A percentile compares a stretch with the other conserved stretches of the same genome.
These are phyloP conservation scores for Anoura caudifer DNA, from an alignment of 2,113 vertebrate species.

Conservation along the genomic window DNA sequence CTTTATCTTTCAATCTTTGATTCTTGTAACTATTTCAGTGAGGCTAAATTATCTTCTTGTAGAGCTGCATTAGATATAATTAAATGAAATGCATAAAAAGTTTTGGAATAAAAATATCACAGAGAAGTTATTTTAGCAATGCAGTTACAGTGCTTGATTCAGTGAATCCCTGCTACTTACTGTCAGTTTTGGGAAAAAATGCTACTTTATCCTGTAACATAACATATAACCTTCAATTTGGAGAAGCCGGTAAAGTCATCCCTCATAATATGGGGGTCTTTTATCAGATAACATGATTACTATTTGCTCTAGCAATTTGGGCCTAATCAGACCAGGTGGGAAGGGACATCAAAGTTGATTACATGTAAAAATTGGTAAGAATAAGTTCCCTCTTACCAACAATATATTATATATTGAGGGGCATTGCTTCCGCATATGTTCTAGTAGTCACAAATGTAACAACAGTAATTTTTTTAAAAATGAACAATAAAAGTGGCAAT, in stretches of 20 bases:
- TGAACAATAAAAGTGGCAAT: not conserved
- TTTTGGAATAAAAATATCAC: not conserved
- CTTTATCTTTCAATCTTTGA: not conserved
- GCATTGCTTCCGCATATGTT: not conserved
- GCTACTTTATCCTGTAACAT: not conserved
- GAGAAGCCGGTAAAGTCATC: not conserved
- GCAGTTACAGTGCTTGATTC: not conserved
- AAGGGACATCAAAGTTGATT: not conserved
- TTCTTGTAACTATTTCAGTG: not conserved
- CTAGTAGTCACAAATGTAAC: not conserved
- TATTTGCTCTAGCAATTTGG: not conserved
- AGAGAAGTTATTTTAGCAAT: not conserved
- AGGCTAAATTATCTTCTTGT: not conserved
- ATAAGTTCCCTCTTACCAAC: not conserved
- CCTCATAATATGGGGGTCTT: not conserved
- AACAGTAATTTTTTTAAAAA: not conserved
- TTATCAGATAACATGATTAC: not conserved
- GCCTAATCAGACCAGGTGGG: not conserved
- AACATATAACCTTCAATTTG: not conserved
- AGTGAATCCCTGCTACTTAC: not conserved
- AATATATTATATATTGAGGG: not conserved
- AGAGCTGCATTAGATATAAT: not conserved
- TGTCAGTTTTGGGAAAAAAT: not conserved
- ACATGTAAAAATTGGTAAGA: not conserved
- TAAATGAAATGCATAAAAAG: not conserved